Base-by-base conservation (phyloP, 2,888 invertebrate species). In the Fissipunctia ypsillon region DNA sequence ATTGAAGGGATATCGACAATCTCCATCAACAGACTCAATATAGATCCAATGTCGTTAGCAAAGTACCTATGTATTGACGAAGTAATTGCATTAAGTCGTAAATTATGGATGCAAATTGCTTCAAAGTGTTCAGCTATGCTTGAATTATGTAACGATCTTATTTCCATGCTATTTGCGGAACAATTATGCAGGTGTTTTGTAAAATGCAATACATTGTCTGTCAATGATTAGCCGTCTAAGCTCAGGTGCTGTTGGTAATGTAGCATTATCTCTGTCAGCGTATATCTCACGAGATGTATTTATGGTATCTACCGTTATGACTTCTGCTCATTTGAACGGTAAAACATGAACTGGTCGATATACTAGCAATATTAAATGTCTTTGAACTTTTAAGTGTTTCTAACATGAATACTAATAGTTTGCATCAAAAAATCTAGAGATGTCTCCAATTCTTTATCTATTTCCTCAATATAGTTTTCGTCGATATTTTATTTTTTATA, bases 271-370 rank as follows among this genome's bases (percentile, higher is more conserved):
- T 61, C 75, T 70, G 52, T 66, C 60, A 73, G 75, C 63, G 63
- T 73, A 78, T 68, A 85, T 84, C 78, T 85, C 79, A 80, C 69
- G 65, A 73, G 75, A 73, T 71, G 25, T 78, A 60, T 84, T 84
- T 85, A 84, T 88, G 74, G 73, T 72, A 65, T 82, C 71, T 88
- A 91, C 93, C 92, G 93, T 92, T 92, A 92, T 54, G 72, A 52
- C 76, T 87, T 73, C 88, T 88, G 81, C 80, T 88, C 76, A 86
- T 89, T 89, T 90, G 73, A 94, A 93, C 93, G 91, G 93, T 94
- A 93, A 88, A 83, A 43, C 22, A 56, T 78, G 19, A 65, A 68
- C 56, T 54, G 28, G 31, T 56, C 35, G 57, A 67, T 80, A 61
- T 59, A 69, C 45, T 52, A 63, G 28, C 52, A 52, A 71, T 82